Evolutionary conservation across 2,113 vertebrate genomes (phyloP), one percentile per base, ranked within the genome.

Genomic region (Vombatus ursinus): DNA sequence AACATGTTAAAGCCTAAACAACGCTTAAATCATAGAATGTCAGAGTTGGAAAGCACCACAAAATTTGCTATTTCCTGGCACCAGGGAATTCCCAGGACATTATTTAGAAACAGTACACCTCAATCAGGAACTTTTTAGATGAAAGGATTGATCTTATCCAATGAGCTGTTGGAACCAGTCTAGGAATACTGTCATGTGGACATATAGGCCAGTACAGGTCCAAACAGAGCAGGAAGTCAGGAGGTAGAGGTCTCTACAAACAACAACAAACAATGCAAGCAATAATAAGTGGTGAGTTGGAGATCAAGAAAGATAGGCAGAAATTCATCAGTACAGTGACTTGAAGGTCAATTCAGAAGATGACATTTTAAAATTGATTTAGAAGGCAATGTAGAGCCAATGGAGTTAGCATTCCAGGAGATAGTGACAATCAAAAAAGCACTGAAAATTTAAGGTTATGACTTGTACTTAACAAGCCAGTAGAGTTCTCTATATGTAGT

Each of bases 381-480:
- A 95, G 92, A 97, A 96, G 57, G 94, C 90, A 94, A 89, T 90
- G 93, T 25, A 61, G 50, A 97, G 14, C 57, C 94, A 96, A 26
- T 94, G 96, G 49, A 98, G 92, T 91, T 96, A 90, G 50, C 91
- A 84, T 96, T 96, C 48, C 31, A 94, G 68, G 91, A 52, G 53
- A 6, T 28, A 95, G 92, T 93, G 90, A 89, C 52, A 96, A 95
- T 97, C 44, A 94, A 90, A 96, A 97, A 97, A 96, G 47, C 95
- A 94, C 94, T 95, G 57, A 94, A 92, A 93, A 91, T 95, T 47
- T 96, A 92, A 16, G 16, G 92, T 90, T 89, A 96, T 96, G 91
- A 97, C 95, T 95, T 97, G 91, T 97, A 96, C 95, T 96, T 98
- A 96, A 90, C 95, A 97, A 97, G 95, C 52, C 44, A 90, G 31